Percentiles rank a stretch among this genome's conserved stretches.
phyloP scores from a whole-genome alignment of 2,888 invertebrate genomes.

The Drosophila maculinotata region DNA sequence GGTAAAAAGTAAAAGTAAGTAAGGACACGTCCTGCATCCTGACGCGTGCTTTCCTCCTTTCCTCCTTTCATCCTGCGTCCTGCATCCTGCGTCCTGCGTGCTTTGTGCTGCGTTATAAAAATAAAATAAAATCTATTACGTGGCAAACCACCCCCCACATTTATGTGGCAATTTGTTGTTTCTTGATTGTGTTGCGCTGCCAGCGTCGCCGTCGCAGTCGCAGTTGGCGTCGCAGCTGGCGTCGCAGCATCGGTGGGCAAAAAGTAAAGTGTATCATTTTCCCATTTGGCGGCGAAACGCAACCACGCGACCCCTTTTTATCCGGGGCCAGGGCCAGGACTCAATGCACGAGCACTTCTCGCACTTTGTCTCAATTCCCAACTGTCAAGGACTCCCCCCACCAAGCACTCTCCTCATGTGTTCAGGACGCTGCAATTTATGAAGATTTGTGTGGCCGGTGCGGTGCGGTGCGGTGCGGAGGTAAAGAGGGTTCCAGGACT shows the following conservation, averaged over 20 bases:
- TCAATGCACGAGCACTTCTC: conserved; percentile 42
- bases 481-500: too few relatives aligned
- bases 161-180: conserved; percentile 85
- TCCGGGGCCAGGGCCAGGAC: too few relatives aligned
- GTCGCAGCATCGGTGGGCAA: conserved; percentile 5
- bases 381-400: conserved; percentile 47
- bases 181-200: conserved; percentile 79
- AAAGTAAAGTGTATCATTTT: conserved; percentile 85
- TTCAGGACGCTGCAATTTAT: conserved; percentile 77
- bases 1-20: conserved; percentile 75
- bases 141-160: conserved; percentile 85
- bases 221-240: conserved; percentile 2
- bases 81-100: background rate
- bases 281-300: conserved; percentile 72
- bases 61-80: conserved; percentile 30
- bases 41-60: background rate
- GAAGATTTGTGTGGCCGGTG: conserved; percentile 79
- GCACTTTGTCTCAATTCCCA: conserved; percentile 80
- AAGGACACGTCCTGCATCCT: conserved; percentile 45
- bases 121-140: conserved; percentile 85
- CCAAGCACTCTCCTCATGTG: conserved; percentile 10
- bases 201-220: conserved; percentile 56
- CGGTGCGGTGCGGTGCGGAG: conserved; percentile 12
- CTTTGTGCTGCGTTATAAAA: conserved; percentile 65
- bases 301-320: conserved; percentile 50